A percentile compares a stretch with the other conserved stretches of the same genome.
phyloP scores from a whole-genome alignment of 2,797 vertebrate species.

The Danio kyathit region DNA sequence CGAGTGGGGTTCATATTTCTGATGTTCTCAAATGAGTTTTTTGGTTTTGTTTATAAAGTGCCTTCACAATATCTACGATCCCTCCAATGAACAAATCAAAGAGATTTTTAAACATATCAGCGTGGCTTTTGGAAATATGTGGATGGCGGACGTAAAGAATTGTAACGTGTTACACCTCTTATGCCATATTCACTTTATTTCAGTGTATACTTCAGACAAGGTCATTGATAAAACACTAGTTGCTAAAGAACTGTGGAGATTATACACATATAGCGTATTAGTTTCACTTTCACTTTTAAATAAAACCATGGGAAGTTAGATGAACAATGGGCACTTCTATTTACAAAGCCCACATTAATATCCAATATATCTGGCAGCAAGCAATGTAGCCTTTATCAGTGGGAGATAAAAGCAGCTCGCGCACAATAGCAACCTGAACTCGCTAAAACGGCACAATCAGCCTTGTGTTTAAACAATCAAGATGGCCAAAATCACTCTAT shows the following conservation, averaged over 20 bases:
- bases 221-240: constrained; percentile 47
- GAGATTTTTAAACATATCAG: constrained; percentile 53
- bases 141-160: constrained; percentile 66
- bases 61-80: constrained; percentile 84
- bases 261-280: constrained; percentile 10
- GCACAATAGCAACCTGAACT: not conserved
- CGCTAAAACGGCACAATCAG: not conserved
- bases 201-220: constrained; percentile 71
- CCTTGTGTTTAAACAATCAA: constrained; percentile 17
- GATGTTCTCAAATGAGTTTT: constrained; percentile 65
- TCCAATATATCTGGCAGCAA: not conserved
- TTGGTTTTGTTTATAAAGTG: constrained; percentile 79
- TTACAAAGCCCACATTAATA: constrained; percentile 15
- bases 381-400: constrained; percentile 25
- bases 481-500: not conserved
- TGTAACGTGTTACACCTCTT: constrained; percentile 65
- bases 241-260: constrained; percentile 18
- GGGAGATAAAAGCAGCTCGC: not conserved
- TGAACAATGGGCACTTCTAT: not conserved
- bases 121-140: constrained; percentile 68
- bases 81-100: constrained; percentile 70
- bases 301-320: not conserved
- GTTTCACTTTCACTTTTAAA: not conserved
- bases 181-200: constrained; percentile 63
- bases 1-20: constrained; percentile 53